Evolutionary conservation across 1,140 invertebrate species (phyloP).

Genomic region (Laupala kohalensis): DNA sequence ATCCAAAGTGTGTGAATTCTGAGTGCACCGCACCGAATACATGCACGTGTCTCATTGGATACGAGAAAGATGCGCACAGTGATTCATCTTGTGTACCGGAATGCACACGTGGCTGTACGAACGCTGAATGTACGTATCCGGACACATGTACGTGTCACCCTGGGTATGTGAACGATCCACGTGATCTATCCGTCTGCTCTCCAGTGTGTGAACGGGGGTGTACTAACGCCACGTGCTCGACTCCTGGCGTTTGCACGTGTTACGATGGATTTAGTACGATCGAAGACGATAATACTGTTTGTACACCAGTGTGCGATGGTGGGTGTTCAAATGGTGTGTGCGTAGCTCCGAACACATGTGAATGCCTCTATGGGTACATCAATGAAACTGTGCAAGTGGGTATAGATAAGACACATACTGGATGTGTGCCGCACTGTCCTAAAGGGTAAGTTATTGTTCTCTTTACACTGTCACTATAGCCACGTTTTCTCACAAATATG

Average conservation of each 20-base stretch:
- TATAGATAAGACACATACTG: slow-evolving; percentile 17
- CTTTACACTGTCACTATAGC: background rate
- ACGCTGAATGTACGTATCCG: background rate
- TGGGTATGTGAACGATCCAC: background rate
- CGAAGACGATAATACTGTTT: slow-evolving; percentile 18
- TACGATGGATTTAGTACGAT: slow-evolving; percentile 19
- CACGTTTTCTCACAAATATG: no score
- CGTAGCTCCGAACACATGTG: slow-evolving; percentile 30
- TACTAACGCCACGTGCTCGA: background rate
- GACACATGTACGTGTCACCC: background rate
- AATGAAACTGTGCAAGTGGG: slow-evolving; percentile 5
- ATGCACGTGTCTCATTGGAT: slow-evolving; percentile 6
- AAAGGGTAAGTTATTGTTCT: background rate
- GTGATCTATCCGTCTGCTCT: background rate
- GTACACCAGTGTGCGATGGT: slow-evolving; percentile 7
- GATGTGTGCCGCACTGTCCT: slow-evolving; percentile 33
- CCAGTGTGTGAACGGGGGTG: background rate
- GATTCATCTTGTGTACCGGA: background rate
- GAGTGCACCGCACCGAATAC: slow-evolving; percentile 1
- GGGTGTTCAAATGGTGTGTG: slow-evolving; percentile 22
- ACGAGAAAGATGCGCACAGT: background rate
- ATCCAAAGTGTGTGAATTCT: background rate
- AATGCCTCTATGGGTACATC: slow-evolving; percentile 20
- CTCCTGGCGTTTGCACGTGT: background rate
- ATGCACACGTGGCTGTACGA: background rate